These are phyloP conservation scores for Morbakka virulenta DNA, from an alignment of 30 jellyfish, hydroid and myxozoan species.

Conservation along the genomic window DNA sequence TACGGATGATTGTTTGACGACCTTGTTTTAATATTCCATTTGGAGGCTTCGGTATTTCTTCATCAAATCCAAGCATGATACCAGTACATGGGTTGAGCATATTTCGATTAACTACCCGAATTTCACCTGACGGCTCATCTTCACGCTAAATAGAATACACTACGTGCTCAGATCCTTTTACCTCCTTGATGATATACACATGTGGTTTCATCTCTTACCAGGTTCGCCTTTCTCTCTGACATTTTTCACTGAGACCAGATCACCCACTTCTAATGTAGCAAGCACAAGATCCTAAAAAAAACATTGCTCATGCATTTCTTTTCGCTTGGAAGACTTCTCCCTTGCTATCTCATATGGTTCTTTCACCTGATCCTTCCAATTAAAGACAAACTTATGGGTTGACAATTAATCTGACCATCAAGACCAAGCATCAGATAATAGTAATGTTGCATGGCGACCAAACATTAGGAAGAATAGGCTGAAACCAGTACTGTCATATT, in stretches of 20 bases:
- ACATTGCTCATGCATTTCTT: neutral
- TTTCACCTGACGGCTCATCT: neutral
- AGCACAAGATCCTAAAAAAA: neutral
- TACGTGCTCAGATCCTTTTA: no score
- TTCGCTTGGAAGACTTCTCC: neutral
- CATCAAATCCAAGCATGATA: no score
- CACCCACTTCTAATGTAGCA: neutral
- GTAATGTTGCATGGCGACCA: constrained; percentile 41
- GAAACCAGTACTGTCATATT: constrained; percentile 35
- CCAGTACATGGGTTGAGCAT: constrained; percentile 1
- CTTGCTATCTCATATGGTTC: constrained; percentile 9
- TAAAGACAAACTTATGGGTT: neutral
- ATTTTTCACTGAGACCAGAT: neutral
- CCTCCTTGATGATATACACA: no score
- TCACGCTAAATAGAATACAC: neutral
- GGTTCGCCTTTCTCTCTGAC: neutral
- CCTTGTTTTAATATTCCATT: no score
- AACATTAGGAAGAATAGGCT: constrained; percentile 29
- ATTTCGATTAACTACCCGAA: neutral
- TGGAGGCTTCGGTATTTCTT: no score
- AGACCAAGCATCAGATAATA: neutral
- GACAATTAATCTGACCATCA: neutral
- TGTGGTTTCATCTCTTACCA: constrained; percentile 4
- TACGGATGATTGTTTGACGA: no score
- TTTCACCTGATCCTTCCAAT: neutral